A percentile compares a stretch with the other conserved stretches of the same genome.
Evolutionary conservation across 2,888 invertebrate species (phyloP).

Genomic region (Ferdinandea cuprea): DNA sequence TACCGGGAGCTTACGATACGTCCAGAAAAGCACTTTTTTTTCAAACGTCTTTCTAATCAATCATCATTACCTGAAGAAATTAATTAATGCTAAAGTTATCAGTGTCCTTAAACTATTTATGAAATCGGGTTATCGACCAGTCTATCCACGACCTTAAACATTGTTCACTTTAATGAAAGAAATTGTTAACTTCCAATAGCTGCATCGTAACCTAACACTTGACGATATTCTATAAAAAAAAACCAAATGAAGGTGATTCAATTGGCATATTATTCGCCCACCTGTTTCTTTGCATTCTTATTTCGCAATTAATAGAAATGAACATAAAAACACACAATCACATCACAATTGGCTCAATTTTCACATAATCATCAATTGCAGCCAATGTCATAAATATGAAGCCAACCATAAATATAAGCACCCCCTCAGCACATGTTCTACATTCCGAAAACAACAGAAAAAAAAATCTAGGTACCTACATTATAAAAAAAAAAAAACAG

Average conservation of each 20-base stretch:
- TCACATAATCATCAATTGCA: slow-evolving; percentile 46
- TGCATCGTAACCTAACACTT: no score
- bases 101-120: no score
- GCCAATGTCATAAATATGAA: slow-evolving; percentile 54
- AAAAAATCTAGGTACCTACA: no score
- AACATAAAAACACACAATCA: slow-evolving; percentile 18
- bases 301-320: slow-evolving; percentile 15
- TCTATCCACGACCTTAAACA: no score
- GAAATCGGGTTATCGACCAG: no score
- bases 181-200: no score
- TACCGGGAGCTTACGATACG: no score
- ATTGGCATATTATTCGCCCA: background rate
- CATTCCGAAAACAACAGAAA: slow-evolving; percentile 24
- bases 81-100: no score
- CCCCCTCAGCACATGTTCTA: slow-evolving; percentile 24
- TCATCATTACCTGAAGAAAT: no score
- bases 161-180: no score
- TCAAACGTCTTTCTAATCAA: no score
- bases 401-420: slow-evolving; percentile 36
- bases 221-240: background rate
- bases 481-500: slow-evolving; percentile 2
- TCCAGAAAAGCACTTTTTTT: no score
- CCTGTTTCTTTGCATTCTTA: background rate
- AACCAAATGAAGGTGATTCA: background rate
- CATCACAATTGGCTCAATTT: slow-evolving; percentile 39